Evolutionary conservation across 2,888 invertebrate genomes (phyloP), one percentile per base, ranked within the genome.

Genomic region (Lasioglossum villosulum): DNA sequence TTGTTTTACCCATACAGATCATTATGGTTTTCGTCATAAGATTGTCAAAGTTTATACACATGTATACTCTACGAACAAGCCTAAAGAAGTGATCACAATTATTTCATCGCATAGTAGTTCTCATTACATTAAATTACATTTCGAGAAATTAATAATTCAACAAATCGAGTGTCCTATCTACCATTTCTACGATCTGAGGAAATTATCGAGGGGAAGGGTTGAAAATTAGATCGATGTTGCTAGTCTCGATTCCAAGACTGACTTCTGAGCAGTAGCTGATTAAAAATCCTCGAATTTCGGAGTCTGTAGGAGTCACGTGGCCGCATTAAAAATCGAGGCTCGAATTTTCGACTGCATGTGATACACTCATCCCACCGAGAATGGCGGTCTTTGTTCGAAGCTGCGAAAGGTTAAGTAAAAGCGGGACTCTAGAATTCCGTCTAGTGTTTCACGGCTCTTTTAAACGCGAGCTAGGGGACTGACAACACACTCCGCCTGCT

Each of bases 401-500:
- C 48, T 1, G 39, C 23, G 19, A 71, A 59, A 75, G n/a, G 48
- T 10, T 82, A 72, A 75, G 39, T 63, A 39, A 16, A 34, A 72
- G 48, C 4, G 70, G 34, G 66, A 3, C 66, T 75, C 34, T 72
- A 34, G 16, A 82, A 63, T 59, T 66, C 68, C 37, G 37, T 30
- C 6, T 27, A 48, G 10, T 23, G 63, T 23, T 45, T 42, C 72
- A 45, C 34, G 37, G 14, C 59, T 52, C 45, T 73, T 39, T 59
- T n/a, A 59, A 63, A 48, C 45, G 42, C 81, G 72, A 48, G 37
- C 72, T 27, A 68, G 45, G 12, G 14, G 34, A 23, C 30, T 70
- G 85, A 86, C 85, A 84, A 90, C 77, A 90, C 78, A 12, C 39
- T 78, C 30, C 52, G 30, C 23, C 63, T 59, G 12, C 63, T 66